Base-by-base conservation (phyloP, 2,888 invertebrate genomes). In the Bibio marci region DNA sequence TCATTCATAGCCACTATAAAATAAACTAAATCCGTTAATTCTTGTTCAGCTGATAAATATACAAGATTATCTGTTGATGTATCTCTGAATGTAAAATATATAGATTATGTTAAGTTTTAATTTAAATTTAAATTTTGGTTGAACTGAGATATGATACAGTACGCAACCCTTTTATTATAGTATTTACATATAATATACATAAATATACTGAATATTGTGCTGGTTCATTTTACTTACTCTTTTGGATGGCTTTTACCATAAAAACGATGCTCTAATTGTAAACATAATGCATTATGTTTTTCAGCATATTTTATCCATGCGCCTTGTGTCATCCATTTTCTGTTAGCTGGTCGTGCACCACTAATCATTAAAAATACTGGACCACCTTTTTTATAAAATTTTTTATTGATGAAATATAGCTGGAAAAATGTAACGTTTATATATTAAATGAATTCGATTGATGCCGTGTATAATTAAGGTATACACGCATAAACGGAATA, bases 281-380 rank as follows among this genome's bases (percentile, higher is more conserved):
- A 78, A 48, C 86, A 81, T 30, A 88, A 62, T 0, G 94, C 94
- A 31, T 76, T 75, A 55, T 79, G 80, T 48, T 73, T 64, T 50
- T 78, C 66, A 0, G 86, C 90, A 62, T 81, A 85, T 41, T 78
- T 75, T 36, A 87, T 75, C 86, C 91, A 92, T 38, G 80, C 71
- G 2, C 90, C 92, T 52, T 76, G 70, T 0, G 73, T 71, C 82
- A 91, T 82, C 92, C 92, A 94, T 46, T 75, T 71, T 1, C 80
- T 67, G 45, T 73, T 73, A 1, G 86, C 87, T 35, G 78, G 73
- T 0, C 83, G 90, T 65, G 95, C 94, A 4, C 94, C 94, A 1
- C 92, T 92, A 49, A 95, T 86, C 86, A 90, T 82, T 10, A 95
- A 58, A 56, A 95, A 95, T 13, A 88, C 72, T 1, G 91, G 88